These are phyloP conservation scores for Danio aesculapii DNA, from an alignment of 2,797 vertebrate genomes.

Conservation along the genomic window DNA sequence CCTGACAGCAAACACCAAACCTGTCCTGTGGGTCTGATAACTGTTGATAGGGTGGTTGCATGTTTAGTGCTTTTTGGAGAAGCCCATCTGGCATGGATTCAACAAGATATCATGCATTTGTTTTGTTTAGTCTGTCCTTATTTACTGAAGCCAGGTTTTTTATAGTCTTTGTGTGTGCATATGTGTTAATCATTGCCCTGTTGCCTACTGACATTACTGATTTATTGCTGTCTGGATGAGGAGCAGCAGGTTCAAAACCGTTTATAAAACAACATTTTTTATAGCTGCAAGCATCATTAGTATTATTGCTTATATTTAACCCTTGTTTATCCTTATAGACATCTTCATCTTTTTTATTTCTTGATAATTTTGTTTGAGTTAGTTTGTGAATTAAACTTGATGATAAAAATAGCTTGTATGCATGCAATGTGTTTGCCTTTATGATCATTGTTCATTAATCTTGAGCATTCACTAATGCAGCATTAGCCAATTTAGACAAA, in stretches of 20 bases:
- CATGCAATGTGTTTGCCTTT: too few species aligned
- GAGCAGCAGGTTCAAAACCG: background rate
- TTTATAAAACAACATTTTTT: background rate
- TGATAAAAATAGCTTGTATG: too few species aligned
- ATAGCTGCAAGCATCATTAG: background rate
- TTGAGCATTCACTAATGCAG: too few species aligned
- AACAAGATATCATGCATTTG: background rate
- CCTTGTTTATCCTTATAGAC: too few species aligned
- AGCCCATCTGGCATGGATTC: background rate
- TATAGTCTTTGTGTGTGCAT: background rate
- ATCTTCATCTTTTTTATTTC: too few species aligned
- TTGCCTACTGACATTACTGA: background rate
- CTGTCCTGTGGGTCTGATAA: background rate
- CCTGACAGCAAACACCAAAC: conserved; percentile 2
- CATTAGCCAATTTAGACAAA: too few species aligned
- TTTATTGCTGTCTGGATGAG: background rate
- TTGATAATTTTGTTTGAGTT: too few species aligned
- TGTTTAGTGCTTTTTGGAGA: background rate
- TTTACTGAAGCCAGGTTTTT: background rate
- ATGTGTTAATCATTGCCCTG: background rate
- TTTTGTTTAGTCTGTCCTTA: background rate
- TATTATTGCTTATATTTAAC: background rate
- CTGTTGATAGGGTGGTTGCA: background rate
- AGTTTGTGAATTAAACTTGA: too few species aligned
- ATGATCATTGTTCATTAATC: too few species aligned